Percentiles rank a stretch among this genome's conserved stretches.
phyloP scores from a whole-genome alignment of 2,888 invertebrate genomes.

The Brachycybe producta region DNA sequence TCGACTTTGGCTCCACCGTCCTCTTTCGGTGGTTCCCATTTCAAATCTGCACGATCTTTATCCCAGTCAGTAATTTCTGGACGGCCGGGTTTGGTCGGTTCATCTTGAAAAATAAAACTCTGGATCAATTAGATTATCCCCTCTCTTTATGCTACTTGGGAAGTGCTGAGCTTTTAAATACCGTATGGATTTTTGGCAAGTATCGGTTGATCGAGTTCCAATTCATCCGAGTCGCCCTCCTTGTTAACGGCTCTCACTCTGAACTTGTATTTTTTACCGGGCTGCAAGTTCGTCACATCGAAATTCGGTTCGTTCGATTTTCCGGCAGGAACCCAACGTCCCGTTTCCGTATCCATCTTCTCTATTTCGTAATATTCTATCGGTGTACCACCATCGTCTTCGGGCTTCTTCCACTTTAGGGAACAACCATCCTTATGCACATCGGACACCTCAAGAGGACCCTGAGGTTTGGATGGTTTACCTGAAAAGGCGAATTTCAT shows the following conservation, averaged over 20 bases:
- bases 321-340: constrained; percentile 34
- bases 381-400: constrained; percentile 30
- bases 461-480: constrained; percentile 25
- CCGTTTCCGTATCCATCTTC: constrained; percentile 35
- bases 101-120: constrained; percentile 49
- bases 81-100: constrained; percentile 80
- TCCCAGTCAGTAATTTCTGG: constrained; percentile 58
- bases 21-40: constrained; percentile 35
- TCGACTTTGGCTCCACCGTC: constrained; percentile 41
- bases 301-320: constrained; percentile 27
- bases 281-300: constrained; percentile 36
- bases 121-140: constrained; percentile 7
- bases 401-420: constrained; percentile 32
- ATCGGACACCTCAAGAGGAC: constrained; percentile 34
- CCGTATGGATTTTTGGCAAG: constrained; percentile 44
- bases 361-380: constrained; percentile 31
- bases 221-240: constrained; percentile 41
- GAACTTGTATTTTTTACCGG: constrained; percentile 42
- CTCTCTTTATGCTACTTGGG: neutral
- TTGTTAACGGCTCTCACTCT: constrained; percentile 43
- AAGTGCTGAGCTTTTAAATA: too few relatives aligned
- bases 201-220: constrained; percentile 37
- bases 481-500: constrained; percentile 17
- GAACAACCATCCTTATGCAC: constrained; percentile 33
- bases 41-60: constrained; percentile 35